A percentile compares a stretch with the other conserved stretches of the same genome.
phyloP scores from a whole-genome alignment of 2,797 vertebrate species.

The Benthosema pterotum region DNA sequence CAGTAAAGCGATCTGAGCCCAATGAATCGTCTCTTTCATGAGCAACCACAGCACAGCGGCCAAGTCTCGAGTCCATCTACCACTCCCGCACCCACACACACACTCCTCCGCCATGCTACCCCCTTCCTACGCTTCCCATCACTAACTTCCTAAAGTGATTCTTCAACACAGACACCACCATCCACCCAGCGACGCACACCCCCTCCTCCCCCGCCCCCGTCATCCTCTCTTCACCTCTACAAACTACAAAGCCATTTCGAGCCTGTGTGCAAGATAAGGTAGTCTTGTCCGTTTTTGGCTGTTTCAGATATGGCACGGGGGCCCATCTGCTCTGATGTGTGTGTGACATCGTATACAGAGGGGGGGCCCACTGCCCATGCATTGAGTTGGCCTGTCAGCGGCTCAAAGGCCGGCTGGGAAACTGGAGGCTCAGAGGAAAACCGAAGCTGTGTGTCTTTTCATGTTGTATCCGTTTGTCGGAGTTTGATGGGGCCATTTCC shows the following conservation, averaged over 20 bases:
- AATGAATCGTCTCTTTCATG: slow-evolving; percentile 82
- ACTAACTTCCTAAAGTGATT: slow-evolving; percentile 59
- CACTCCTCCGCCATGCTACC: too few species aligned
- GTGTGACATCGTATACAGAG: slow-evolving; percentile 80
- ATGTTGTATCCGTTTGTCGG: slow-evolving; percentile 59
- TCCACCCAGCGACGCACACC: slow-evolving; percentile 58
- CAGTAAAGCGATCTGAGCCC: slow-evolving; percentile 69
- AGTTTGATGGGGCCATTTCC: slow-evolving; percentile 52
- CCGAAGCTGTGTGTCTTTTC: slow-evolving; percentile 57
- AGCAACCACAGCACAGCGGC: slow-evolving; percentile 49
- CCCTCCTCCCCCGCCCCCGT: slow-evolving; percentile 63
- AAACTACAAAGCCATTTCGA: slow-evolving; percentile 78
- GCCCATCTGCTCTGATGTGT: slow-evolving; percentile 71
- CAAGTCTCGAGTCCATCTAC: slow-evolving; percentile 56
- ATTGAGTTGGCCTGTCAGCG: slow-evolving; percentile 76
- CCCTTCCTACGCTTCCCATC: slow-evolving; percentile 64
- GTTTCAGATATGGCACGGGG: slow-evolving; percentile 70
- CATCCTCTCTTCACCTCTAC: slow-evolving; percentile 66
- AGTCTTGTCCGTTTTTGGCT: slow-evolving; percentile 75
- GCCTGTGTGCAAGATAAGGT: slow-evolving; percentile 79
- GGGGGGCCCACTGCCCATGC: slow-evolving; percentile 60
- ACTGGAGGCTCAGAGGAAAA: slow-evolving; percentile 70
- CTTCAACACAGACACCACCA: slow-evolving; percentile 62
- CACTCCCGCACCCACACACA: slow-evolving; percentile 47
- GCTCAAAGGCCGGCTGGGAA: slow-evolving; percentile 63